A percentile compares a stretch with the other conserved stretches of the same genome.
These are phyloP conservation scores for Thalassoma bifasciatum DNA, from an alignment of 2,113 vertebrate genomes.

Conservation along the genomic window DNA sequence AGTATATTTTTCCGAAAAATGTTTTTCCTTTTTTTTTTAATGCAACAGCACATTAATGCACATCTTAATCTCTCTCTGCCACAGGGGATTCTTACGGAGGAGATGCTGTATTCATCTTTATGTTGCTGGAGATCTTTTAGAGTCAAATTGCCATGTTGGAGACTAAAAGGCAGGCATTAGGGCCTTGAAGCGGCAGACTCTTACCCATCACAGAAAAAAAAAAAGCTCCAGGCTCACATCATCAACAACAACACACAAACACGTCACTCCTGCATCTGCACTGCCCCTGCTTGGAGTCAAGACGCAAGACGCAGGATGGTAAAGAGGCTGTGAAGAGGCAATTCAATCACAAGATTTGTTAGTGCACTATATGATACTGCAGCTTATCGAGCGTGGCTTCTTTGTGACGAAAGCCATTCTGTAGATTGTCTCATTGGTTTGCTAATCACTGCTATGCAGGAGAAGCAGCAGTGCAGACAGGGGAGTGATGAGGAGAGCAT, in stretches of 20 bases:
- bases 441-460: slow-evolving; percentile 34
- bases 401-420: slow-evolving; percentile 40
- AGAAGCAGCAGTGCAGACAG: slow-evolving; percentile 5
- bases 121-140: background rate
- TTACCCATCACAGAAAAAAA: slow-evolving; percentile 16
- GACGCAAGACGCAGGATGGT: slow-evolving; percentile 3
- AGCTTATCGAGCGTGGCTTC: slow-evolving; percentile 23
- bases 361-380: slow-evolving; percentile 15
- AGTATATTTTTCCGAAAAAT: no score
- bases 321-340: slow-evolving; percentile 40
- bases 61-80: background rate
- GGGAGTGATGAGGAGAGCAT: slow-evolving; percentile 14
- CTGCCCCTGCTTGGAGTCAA: background rate
- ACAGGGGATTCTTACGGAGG: background rate
- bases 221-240: slow-evolving; percentile 24
- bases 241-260: slow-evolving; percentile 32
- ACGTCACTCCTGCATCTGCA: slow-evolving; percentile 31
- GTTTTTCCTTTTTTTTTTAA: no score
- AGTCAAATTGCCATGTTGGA: background rate
- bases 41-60: background rate
- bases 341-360: slow-evolving; percentile 43
- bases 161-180: slow-evolving; percentile 15
- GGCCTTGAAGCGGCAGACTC: background rate
- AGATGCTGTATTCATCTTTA: background rate
- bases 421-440: slow-evolving; percentile 42